Base-by-base conservation (phyloP, 2,797 vertebrate genomes). In the Apogon talboti region DNA sequence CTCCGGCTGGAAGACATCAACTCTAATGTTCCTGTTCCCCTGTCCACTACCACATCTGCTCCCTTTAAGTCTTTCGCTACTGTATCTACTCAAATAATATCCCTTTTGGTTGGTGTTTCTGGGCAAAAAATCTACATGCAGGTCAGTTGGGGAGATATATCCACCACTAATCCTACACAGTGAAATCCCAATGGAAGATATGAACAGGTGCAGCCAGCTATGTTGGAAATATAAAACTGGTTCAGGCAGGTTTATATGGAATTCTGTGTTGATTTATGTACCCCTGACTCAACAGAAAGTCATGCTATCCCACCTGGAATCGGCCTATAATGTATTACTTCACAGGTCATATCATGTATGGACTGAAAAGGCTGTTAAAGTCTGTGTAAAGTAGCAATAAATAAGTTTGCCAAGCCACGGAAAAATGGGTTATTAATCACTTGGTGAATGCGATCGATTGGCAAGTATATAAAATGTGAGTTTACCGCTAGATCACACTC, bases 121-220 rank as follows among this genome's bases (percentile, higher is more conserved):
- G 2, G 37, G 30, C 4, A 38, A 44, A 40, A 19, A 21, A 51
- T 45, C 54, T 11, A 16, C 16, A 15, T 21, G 10, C 2, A 18
- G 57, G 71, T 60, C 71, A 54, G 40, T 53, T 41, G n/a, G 19
- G 49, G 68, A 53, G 41, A 52, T 24, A 8, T 16, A 37, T 50
- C 1, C 24, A 55, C 41, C 24, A 41, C 51, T 42, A 37, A 37
- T 43, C 7, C 7, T 15, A 12, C n/a, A 58, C 28, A 47, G 41
- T 40, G 48, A 51, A 47, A 16, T 38, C 60, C 51, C 16, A 18
- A 42, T 6, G 2, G 53, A 51, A 55, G 48, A 69, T 4, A 6
- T 11, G 28, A 44, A 71, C 67, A 74, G 75, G 79, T 78, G 66
- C 77, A 77, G 69, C 16, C 35, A 53, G 56, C 38, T 35, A 19